phyloP scores from a whole-genome alignment of 2,888 invertebrate genomes.

The Nebria brevicollis region DNA sequence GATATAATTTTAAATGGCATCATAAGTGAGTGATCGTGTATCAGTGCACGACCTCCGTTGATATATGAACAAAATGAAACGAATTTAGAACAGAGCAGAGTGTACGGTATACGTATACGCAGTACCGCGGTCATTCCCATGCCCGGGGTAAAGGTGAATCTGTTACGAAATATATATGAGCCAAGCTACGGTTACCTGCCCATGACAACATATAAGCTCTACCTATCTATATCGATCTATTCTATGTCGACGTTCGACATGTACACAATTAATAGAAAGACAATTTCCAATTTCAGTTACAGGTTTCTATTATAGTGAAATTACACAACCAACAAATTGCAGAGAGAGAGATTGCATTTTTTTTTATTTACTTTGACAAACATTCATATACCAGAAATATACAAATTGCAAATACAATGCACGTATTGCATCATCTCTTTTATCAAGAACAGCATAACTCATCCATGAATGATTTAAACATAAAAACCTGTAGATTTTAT shows the following conservation, averaged over 20 bases:
- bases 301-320: background rate
- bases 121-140: background rate
- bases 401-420: background rate
- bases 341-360: background rate
- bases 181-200: background rate
- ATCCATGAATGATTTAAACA: background rate
- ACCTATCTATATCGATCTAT: background rate
- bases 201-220: conserved; percentile 1
- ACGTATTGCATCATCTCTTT: background rate
- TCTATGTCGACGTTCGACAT: background rate
- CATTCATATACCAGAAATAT: background rate
- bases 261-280: background rate
- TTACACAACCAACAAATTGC: background rate
- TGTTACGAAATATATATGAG: conserved; percentile 1
- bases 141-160: background rate
- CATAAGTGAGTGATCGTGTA: background rate
- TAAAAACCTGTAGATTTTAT: background rate
- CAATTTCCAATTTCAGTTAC: background rate
- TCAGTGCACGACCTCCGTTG: conserved; percentile 1
- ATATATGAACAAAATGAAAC: background rate
- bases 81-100: background rate
- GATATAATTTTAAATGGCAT: conserved; percentile 1
- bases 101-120: conserved; percentile 1
- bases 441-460: background rate
- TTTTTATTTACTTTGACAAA: background rate